Base-by-base conservation (phyloP, 2,113 vertebrate species). In the Dissostichus mawsoni region DNA sequence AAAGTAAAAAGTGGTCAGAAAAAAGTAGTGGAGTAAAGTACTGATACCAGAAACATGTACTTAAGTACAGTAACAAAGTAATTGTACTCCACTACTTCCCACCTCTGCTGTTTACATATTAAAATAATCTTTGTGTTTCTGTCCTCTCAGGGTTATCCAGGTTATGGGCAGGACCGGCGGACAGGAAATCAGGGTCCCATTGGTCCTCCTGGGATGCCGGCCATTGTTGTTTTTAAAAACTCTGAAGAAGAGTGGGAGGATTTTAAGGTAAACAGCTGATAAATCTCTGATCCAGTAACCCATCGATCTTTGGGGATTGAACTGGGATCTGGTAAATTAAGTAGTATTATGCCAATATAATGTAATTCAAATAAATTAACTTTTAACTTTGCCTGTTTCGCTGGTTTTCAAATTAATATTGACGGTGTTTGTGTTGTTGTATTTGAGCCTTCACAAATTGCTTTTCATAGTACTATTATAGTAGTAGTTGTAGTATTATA, bases 191-290 rank as follows among this genome's bases (percentile, higher is more conserved):
- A 77, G 18, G 95, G 94, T 3, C 91, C 94, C 0, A 20, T 74
- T 1, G 95, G 95, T 66, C 93, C 94, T 1, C 86, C 94, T 20
- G 95, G 94, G 36, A 94, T 94, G 91, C 90, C 95, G 1, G 86
- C 92, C 51, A 94, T 95, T 69, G 61, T 94, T 67, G 89, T 95
- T 29, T 94, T 91, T 74, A 90, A 93, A 90, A 93, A 92, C 45
- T 94, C 92, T 45, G 95, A 95, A 69, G 95, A 95, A 63, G 94
- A 95, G 56, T 95, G 94, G 95, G 84, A 89, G 59, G 72, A 45
- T 2, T 96, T 96, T 64, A 95, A 94, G 92, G 95, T 96, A 69
- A 72, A 51, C 58, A 55, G 11, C 4, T 25, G 16, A 8, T 56
- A 8, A 11, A 3, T 20, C 2, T 47, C 10, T 33, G 8, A 14